Conservation (phyloP, 2,888 invertebrate species). For the Brachyptera risi region DNA sequence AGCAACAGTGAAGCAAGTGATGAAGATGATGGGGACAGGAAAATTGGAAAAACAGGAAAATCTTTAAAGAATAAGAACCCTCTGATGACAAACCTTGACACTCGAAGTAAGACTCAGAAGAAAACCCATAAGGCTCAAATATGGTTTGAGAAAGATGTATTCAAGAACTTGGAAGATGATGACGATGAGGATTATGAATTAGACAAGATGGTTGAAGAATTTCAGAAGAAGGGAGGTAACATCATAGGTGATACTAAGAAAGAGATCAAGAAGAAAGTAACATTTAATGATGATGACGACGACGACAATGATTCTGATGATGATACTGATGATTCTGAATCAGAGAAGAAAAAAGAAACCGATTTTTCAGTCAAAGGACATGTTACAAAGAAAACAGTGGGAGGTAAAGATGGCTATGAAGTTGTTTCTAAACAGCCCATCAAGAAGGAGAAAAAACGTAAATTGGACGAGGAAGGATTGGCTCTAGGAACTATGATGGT, state of each 20-base stretch:
- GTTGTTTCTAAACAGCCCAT: slow-evolving; percentile 54
- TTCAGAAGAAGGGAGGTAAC: slow-evolving; percentile 63
- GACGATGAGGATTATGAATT: slow-evolving; percentile 85
- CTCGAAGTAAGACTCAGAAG: slow-evolving; percentile 67
- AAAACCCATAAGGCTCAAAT: slow-evolving; percentile 73
- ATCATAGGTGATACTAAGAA: slow-evolving; percentile 44
- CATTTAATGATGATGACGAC: slow-evolving; percentile 7
- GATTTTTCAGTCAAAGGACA: not conserved
- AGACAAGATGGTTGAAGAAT: slow-evolving; percentile 69
- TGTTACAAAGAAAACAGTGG: slow-evolving; percentile 15
- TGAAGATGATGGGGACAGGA: slow-evolving; percentile 35
- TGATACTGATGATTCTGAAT: slow-evolving; percentile 37
- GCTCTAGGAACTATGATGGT: slow-evolving; percentile 90
- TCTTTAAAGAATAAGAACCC: slow-evolving; percentile 54
- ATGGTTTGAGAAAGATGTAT: slow-evolving; percentile 83
- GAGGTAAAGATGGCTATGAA: slow-evolving; percentile 61
- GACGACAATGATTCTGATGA: slow-evolving; percentile 39
- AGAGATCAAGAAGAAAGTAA: slow-evolving; percentile 30
- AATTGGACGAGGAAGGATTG: slow-evolving; percentile 80
- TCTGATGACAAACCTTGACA: slow-evolving; percentile 74
- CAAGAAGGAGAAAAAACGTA: slow-evolving; percentile 54
- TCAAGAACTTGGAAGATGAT: slow-evolving; percentile 74
- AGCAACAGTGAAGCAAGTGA: slow-evolving; percentile 59
- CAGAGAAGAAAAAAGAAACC: not conserved
- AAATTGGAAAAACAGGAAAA: slow-evolving; percentile 43